Percentiles rank a stretch among this genome's conserved stretches.
phyloP scores from a whole-genome alignment of 2,113 vertebrate species.

The Cottus gobio region DNA sequence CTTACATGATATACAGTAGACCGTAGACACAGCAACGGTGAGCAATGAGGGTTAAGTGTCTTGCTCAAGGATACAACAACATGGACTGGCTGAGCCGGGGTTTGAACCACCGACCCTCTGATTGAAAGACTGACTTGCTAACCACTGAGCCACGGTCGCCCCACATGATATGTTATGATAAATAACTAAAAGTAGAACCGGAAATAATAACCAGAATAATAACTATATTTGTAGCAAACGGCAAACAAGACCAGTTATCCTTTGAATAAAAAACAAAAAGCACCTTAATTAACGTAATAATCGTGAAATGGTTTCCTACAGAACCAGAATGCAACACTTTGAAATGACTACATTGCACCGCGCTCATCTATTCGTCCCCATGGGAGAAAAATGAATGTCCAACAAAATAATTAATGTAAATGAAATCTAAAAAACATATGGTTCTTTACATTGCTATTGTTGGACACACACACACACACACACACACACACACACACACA shows the following conservation, averaged over 20 bases:
- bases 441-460: conserved; percentile 31
- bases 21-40: too few relatives aligned
- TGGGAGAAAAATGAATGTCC: neutral
- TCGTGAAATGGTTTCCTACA: neutral
- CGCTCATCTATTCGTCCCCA: conserved; percentile 5
- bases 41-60: too few relatives aligned
- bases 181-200: neutral
- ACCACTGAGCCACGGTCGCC: too few relatives aligned
- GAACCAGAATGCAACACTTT: neutral
- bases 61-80: too few relatives aligned
- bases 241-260: neutral
- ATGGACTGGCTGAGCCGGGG: too few relatives aligned
- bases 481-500: conserved; percentile 6
- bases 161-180: too few relatives aligned
- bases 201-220: neutral
- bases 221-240: neutral
- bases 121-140: too few relatives aligned
- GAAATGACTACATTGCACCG: neutral
- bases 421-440: conserved; percentile 49
- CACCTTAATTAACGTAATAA: neutral
- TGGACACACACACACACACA: neutral
- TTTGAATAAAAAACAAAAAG: neutral
- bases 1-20: too few relatives aligned
- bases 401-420: conserved; percentile 46
- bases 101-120: too few relatives aligned